Percentiles rank a stretch among this genome's conserved stretches.
Evolutionary conservation across 2,888 invertebrate species (phyloP).

Genomic region (Palloptera scutellata): DNA sequence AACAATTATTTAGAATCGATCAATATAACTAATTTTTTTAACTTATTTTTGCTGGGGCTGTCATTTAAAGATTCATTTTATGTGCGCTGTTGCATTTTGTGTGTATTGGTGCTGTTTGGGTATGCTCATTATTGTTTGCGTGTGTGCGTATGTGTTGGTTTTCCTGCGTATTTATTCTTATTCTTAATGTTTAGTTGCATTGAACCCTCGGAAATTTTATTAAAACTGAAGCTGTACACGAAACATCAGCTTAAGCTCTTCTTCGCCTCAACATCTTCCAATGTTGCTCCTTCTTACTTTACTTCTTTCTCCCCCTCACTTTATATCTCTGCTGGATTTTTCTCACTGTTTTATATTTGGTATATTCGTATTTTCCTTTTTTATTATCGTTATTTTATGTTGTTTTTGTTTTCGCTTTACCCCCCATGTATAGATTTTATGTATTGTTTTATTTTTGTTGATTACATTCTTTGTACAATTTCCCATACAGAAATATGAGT

Average conservation of each 20-base stretch:
- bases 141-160: neutral
- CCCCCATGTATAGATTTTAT: neutral
- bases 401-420: slow-evolving; percentile 25
- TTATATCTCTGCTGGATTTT: neutral
- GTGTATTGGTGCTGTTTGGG: neutral
- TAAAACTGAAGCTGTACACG: slow-evolving; percentile 26
- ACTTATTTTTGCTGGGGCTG: too few relatives aligned
- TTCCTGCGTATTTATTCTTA: neutral
- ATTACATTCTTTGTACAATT: neutral
- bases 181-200: neutral
- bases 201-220: slow-evolving; percentile 25
- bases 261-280: neutral
- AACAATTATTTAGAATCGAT: too few relatives aligned
- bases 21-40: too few relatives aligned
- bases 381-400: slow-evolving; percentile 31
- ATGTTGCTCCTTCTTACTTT: neutral
- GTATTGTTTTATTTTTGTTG: slow-evolving; percentile 3
- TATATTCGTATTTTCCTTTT: slow-evolving; percentile 22
- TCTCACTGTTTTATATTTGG: neutral
- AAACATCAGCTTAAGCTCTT: slow-evolving; percentile 4
- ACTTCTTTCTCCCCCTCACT: neutral
- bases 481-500: neutral
- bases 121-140: neutral
- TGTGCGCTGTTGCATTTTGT: neutral
- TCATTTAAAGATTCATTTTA: neutral